Evolutionary conservation across 1,140 invertebrate species (phyloP).

Genomic region (Leptinotarsa texana): DNA sequence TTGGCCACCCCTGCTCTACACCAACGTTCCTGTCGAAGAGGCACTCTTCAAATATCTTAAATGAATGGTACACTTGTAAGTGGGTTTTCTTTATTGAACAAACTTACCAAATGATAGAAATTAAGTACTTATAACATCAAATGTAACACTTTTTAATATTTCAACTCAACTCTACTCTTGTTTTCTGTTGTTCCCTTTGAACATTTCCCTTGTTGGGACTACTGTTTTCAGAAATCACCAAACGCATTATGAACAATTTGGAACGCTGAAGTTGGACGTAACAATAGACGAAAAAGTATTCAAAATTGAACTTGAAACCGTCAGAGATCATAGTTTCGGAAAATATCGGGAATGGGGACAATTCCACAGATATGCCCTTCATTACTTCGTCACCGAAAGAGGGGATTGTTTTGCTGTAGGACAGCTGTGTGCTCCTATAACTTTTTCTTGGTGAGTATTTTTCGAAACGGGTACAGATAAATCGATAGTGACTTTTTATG

Average conservation of each 20-base stretch:
- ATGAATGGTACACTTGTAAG: too few relatives aligned
- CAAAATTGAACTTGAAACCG: constrained; percentile 58
- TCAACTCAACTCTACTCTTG: too few relatives aligned
- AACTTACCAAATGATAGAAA: too few relatives aligned
- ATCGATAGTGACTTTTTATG: neutral
- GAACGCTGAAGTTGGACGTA: constrained; percentile 59
- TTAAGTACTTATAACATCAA: too few relatives aligned
- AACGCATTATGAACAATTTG: constrained; percentile 75
- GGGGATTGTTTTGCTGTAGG: constrained; percentile 68
- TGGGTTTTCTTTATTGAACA: too few relatives aligned
- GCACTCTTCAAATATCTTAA: too few relatives aligned
- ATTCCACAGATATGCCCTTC: constrained; percentile 70
- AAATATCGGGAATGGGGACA: constrained; percentile 67
- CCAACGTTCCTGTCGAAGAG: too few relatives aligned
- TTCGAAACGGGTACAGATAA: neutral
- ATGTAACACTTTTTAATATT: too few relatives aligned
- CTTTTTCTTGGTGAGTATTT: constrained; percentile 61
- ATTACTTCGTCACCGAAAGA: constrained; percentile 69
- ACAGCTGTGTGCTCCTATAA: constrained; percentile 65
- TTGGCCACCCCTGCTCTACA: too few relatives aligned
- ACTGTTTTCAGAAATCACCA: constrained; percentile 64
- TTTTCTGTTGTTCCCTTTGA: too few relatives aligned
- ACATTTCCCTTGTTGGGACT: too few relatives aligned
- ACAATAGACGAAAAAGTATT: constrained; percentile 59
- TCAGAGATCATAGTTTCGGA: constrained; percentile 64